Base-by-base conservation (phyloP, 2,888 invertebrate genomes). In the Thecocarcelia acutangulata region DNA sequence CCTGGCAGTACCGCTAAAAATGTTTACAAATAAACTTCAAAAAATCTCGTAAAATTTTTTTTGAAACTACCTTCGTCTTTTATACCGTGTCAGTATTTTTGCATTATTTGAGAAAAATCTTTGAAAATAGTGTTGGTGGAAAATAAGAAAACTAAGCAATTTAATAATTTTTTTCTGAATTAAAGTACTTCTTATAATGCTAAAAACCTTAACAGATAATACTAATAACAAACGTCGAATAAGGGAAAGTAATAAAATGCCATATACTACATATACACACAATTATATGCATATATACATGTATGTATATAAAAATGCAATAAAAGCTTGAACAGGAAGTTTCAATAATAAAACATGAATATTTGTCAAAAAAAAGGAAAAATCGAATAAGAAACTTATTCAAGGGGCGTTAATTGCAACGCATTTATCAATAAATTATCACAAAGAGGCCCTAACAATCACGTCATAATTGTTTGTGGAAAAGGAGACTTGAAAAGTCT, bases 391-490 rank as follows among this genome's bases (percentile, higher is more conserved):
- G 33, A 70, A 8, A 28, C 61, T 50, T 46, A 64, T 75, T 46
- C 15, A 21, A 68, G 54, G 52, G 73, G 73, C 77, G 69, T 82
- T 48, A 15, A 17, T 44, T 58, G 21, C 28, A 80, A 42, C 8
- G 37, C 4, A 44, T 33, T 21, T 44, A 46, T 19, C 11, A 50
- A 50, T 33, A 66, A 78, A 48, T 42, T 52, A 33, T 5, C 50
- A 70, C 44, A 59, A 44, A 52, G 40, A 48, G 28, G 33, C 58
- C 56, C 24, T 12, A 66, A 75, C 42, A 77, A 61, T 77, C 81
- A 69, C 77, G 74, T 82, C 81, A 78, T 73, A 54, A 63, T 74
- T 64, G 33, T 74, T 58, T 59, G 19, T 48, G 24, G 15, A 33
- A 77, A 74, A 74, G 52, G 50, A 69, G 56, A 50, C 56, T 33